Evolutionary conservation across 30 jellyfish, hydroid and myxozoan genomes (phyloP), one percentile per base, ranked within the genome.

Genomic region (Hydra vulgaris): DNA sequence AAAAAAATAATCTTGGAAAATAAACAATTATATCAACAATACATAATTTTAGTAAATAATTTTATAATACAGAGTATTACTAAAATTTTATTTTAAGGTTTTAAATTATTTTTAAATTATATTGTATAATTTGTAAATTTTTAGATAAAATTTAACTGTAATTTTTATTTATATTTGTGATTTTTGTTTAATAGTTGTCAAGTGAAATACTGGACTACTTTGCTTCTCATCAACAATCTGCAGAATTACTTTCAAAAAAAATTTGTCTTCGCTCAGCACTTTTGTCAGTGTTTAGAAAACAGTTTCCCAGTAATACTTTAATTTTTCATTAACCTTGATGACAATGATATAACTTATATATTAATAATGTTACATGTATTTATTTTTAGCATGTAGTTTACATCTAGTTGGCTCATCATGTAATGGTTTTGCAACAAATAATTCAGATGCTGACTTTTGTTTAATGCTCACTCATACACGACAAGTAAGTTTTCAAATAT

Each of bases 371-470:
- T n/a, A n/a, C n/a, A n/a, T n/a, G 61, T 40, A 40, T 40, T 40
- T 40, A 40, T 54, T 54, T 22, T 72, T 68, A 92, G 98, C 85
- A 72, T 88, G 96, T 3, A 86, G 91, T 55, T 84, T 92, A 16
- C 95, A 85, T 80, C 89, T 92, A 17, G 98, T 92, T 81, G 98
- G 98, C 0, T 92, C 98, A 19, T 92, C 98, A 15, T 92, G 98
- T 87, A 92, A 92, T 79, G 96, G 98, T 25, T 92, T 92, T 86
- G 98, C 98, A 3, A 76, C 95, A 0, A 71, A 86, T 21, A 20
- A 85, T 16, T 87, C 96, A 70, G 98, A 92, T 87, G 98, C 98
- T 7, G 98, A 92, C 69, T 92, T 92, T 66, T 92, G 98, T 70
- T 79, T 92, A 83, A 92, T 92, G 98, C 71, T 92, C 16, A 92